Evolutionary conservation across 2,797 vertebrate species (phyloP).

Genomic region (Spinus pinus): DNA sequence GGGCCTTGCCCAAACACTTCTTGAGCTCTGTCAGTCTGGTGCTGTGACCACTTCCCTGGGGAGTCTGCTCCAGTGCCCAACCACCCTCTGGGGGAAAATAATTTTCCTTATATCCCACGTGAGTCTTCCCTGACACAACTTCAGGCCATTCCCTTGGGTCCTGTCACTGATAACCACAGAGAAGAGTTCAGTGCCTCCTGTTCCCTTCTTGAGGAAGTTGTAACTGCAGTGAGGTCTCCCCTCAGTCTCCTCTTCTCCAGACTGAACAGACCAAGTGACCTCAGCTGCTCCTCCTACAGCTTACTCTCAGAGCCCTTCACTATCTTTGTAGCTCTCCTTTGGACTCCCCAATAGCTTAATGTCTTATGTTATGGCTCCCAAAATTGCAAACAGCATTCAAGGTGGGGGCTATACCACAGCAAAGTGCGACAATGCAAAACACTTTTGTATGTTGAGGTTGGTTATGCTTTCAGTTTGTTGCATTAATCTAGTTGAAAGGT

Average conservation of each 20-base stretch:
- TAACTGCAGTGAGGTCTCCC: neutral
- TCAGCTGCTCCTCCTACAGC: neutral
- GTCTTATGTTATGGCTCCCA: neutral
- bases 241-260: neutral
- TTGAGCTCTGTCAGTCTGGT: neutral
- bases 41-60: neutral
- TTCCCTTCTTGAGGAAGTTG: fast-evolving
- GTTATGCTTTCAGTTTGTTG: neutral
- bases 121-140: neutral
- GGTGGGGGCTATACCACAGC: no score
- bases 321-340: neutral
- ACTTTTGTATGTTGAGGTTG: neutral
- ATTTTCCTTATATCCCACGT: neutral
- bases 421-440: no score
- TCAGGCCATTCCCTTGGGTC: fast-evolving
- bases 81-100: neutral
- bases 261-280: neutral
- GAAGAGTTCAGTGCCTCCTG: fast-evolving
- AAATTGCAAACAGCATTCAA: neutral
- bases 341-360: neutral
- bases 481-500: neutral
- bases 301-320: neutral
- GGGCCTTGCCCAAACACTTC: neutral
- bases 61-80: neutral
- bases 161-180: neutral